Percentiles rank a stretch among this genome's conserved stretches.
Conservation (phyloP, 2,113 vertebrate genomes). For the Ophthalmotilapia sp. region DNA sequence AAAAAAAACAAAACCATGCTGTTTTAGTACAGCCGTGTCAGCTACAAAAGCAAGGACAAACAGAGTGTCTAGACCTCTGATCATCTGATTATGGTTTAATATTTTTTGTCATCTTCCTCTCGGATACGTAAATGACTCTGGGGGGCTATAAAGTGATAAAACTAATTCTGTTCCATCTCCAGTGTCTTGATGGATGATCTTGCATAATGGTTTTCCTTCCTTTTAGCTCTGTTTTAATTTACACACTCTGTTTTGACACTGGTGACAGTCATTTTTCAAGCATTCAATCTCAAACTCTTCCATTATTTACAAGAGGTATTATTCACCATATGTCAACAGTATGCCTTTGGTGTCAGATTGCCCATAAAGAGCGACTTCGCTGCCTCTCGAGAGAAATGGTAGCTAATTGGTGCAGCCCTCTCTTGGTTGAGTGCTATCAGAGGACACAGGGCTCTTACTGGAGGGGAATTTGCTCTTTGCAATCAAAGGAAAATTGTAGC, state of each 20-base stretch:
- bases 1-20: neutral
- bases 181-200: constrained; percentile 24
- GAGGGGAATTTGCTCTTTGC: constrained; percentile 70
- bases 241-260: constrained; percentile 10
- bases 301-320: constrained; percentile 59
- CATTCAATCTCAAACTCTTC: constrained; percentile 44
- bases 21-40: neutral
- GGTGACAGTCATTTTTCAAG: constrained; percentile 42
- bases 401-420: constrained; percentile 67
- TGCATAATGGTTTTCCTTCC: constrained; percentile 6
- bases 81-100: constrained; percentile 33
- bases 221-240: constrained; percentile 35
- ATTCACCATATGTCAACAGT: constrained; percentile 59
- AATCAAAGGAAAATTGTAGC: constrained; percentile 82
- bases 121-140: constrained; percentile 8
- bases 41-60: neutral
- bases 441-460: constrained; percentile 73
- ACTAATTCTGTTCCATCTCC: constrained; percentile 29
- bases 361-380: constrained; percentile 62
- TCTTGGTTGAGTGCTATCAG: constrained; percentile 74
- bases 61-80: neutral
- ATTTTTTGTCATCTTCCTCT: constrained; percentile 39
- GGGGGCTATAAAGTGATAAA: constrained; percentile 35
- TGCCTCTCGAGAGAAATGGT: constrained; percentile 60
- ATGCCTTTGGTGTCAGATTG: constrained; percentile 61